phyloP scores from a whole-genome alignment of 92 coral and sea anemone genomes.

The Hydrozoanthus gracilis region DNA sequence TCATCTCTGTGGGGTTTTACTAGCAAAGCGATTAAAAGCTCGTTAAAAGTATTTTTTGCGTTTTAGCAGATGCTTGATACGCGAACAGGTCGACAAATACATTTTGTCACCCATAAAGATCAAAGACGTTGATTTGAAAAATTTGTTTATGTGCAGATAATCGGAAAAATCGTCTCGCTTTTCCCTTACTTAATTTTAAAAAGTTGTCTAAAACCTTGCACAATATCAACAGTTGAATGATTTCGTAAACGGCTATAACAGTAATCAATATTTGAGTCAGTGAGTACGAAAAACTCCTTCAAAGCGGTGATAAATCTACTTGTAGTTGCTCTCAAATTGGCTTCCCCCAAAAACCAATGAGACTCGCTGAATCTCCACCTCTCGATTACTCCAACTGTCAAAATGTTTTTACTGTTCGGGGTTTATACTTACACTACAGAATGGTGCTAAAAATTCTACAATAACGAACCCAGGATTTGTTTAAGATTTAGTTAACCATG shows the following conservation, averaged over 20 bases:
- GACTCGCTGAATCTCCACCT: background rate
- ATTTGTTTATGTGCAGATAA: slow-evolving; percentile 6
- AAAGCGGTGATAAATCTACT: background rate
- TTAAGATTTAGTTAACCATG: background rate
- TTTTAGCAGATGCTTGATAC: slow-evolving; percentile 11
- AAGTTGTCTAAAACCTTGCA: background rate
- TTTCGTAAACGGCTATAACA: background rate
- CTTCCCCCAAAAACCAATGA: background rate
- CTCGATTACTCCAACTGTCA: no score
- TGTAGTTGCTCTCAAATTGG: background rate
- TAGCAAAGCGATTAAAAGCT: slow-evolving; percentile 21
- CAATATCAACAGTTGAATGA: background rate
- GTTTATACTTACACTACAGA: background rate
- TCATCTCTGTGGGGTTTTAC: no score
- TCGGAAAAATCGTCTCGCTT: background rate
- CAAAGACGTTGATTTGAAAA: slow-evolving; percentile 21
- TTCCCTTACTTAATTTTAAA: background rate
- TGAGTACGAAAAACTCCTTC: background rate
- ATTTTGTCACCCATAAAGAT: slow-evolving; percentile 7
- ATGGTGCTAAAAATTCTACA: background rate
- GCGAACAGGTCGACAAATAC: background rate
- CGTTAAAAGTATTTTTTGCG: slow-evolving; percentile 29
- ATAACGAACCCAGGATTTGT: background rate
- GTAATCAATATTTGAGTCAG: background rate
- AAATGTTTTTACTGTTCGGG: background rate